phyloP scores from a whole-genome alignment of 2,113 vertebrate species.

The Etia nguti region DNA sequence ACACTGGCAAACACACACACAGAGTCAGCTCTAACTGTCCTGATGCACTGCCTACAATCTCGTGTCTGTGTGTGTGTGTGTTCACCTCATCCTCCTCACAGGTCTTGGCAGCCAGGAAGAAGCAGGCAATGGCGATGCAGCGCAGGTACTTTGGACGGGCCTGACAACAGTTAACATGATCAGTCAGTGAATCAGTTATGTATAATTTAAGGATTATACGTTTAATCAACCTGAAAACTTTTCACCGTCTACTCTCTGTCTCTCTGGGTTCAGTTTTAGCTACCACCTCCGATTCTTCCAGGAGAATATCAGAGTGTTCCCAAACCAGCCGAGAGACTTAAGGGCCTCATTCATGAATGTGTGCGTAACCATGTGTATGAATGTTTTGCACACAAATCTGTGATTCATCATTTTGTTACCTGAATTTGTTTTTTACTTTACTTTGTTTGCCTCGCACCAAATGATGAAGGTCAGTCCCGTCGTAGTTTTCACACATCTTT shows the following conservation, averaged over 20 bases:
- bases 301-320: neutral
- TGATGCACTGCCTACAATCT: neutral
- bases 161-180: slow-evolving; percentile 56
- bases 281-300: neutral
- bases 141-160: slow-evolving; percentile 95
- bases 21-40: neutral
- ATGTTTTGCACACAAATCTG: neutral
- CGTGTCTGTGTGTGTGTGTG: neutral
- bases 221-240: neutral
- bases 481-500: neutral
- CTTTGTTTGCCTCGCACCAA: neutral
- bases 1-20: slow-evolving; percentile 67
- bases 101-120: slow-evolving; percentile 94
- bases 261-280: neutral
- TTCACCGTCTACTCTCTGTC: neutral
- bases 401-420: neutral
- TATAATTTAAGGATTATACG: neutral
- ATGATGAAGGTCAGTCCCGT: neutral
- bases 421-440: neutral
- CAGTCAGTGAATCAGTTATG: neutral
- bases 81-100: slow-evolving; percentile 95
- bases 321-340: neutral
- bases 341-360: neutral
- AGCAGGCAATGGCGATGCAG: slow-evolving; percentile 96
- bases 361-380: neutral